A percentile compares a stretch with the other conserved stretches of the same genome.
phyloP scores from a whole-genome alignment of 2,113 vertebrate species.

The Camelus bactrianus region DNA sequence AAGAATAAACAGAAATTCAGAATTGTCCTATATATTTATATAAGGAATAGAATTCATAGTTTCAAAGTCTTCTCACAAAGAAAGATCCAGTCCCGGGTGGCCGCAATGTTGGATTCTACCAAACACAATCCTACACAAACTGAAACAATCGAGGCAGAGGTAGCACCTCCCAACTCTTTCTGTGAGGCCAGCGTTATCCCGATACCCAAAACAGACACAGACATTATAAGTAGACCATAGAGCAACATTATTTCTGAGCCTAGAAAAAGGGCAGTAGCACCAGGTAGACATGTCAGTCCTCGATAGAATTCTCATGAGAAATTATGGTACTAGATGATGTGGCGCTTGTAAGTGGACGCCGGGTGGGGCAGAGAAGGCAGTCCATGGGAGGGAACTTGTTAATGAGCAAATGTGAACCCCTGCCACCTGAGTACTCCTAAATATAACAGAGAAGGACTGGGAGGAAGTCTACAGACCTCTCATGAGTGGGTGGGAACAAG shows the following conservation, averaged over 20 bases:
- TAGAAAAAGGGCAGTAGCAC: background rate
- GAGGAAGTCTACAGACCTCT: background rate
- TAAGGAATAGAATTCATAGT: conserved; percentile 43
- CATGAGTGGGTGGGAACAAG: background rate
- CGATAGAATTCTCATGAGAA: background rate
- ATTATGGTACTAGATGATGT: background rate
- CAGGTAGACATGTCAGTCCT: background rate
- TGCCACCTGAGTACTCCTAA: background rate
- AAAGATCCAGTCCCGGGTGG: background rate
- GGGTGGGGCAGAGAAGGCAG: background rate
- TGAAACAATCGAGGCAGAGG: background rate
- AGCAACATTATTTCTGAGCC: background rate
- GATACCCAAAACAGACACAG: background rate
- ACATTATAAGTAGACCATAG: background rate
- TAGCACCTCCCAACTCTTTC: background rate
- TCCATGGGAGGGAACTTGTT: background rate
- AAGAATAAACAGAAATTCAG: background rate
- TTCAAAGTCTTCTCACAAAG: background rate
- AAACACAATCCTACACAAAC: background rate
- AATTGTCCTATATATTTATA: background rate
- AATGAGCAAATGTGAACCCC: background rate
- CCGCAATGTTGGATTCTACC: background rate
- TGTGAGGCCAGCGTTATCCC: background rate
- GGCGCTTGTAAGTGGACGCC: rapidly evolving
- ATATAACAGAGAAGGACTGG: background rate